Base-by-base conservation (phyloP, 2,113 vertebrate species). In the Cochlearius cochlearius region DNA sequence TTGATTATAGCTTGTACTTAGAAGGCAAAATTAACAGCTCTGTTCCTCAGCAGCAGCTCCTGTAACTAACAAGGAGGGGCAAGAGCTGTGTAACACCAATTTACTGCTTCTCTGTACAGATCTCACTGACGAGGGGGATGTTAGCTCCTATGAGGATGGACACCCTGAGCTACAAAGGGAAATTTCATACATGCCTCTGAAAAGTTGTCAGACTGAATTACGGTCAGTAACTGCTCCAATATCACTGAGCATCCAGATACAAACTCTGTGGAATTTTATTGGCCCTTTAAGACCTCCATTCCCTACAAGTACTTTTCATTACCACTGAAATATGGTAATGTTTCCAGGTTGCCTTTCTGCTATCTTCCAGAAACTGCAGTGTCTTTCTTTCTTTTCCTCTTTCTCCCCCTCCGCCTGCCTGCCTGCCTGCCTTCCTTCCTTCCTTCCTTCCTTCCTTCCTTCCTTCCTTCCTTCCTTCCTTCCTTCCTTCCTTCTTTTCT, bases 311-410 rank as follows among this genome's bases (percentile, higher is more conserved):
- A 60, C 45, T 84, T 93, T 86, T 62, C 89, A 47, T 38, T 77
- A 60, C 27, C 73, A 78, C 69, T 67, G 43, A 96, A 80, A 92
- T 38, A 71, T 67, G 58, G 72, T 81, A 91, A 49, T 47, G 38
- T 77, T 64, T 90, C 32, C 74, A 94, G 85, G 81, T 95, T 81
- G 73, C 66, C 66, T 49, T 96, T 94, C 50, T 86, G 39, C 80
- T 86, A 10, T 92, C 86, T 97, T 88, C 84, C 56, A 88, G 90
- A 96, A 76, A 77, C 79, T 83, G 67, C 74, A 50, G 43, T 91
- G 12, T 92, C 45, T 38, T 47, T 39, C 30, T 47, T 73, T 22
- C 8, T 18, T n/a, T 12, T 20, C 10, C 14, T 20, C 3, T 15
- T 18, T 9, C 9, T 8, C 11, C 10, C 9, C 12, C 15, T 3